A percentile compares a stretch with the other conserved stretches of the same genome.
phyloP scores from a whole-genome alignment of 2,113 vertebrate species.

The Carollia perspicillata region DNA sequence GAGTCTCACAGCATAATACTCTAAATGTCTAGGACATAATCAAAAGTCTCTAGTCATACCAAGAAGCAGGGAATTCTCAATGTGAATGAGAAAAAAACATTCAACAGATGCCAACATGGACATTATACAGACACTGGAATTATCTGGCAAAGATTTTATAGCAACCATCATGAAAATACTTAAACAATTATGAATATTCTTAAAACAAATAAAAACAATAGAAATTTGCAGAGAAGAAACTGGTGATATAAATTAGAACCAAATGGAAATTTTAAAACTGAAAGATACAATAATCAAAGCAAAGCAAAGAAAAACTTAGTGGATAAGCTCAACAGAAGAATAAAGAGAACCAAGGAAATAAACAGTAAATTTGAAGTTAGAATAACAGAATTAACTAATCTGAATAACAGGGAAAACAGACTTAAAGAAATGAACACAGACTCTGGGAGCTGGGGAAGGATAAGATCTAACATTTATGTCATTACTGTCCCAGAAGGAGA shows the following conservation, averaged over 20 bases:
- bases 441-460: background rate
- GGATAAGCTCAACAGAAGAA: background rate
- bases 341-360: background rate
- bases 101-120: background rate
- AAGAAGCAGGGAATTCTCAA: too few species aligned
- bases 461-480: background rate
- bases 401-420: background rate
- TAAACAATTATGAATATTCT: background rate
- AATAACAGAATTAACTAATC: background rate
- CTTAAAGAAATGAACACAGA: background rate
- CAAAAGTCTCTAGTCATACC: too few species aligned
- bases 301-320: background rate
- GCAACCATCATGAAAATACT: background rate
- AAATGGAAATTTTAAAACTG: background rate
- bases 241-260: background rate
- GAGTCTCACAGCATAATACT: too few species aligned
- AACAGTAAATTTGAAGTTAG: background rate
- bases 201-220: background rate
- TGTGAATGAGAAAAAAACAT: background rate
- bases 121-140: background rate
- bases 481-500: background rate
- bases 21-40: too few species aligned
- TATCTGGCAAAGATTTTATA: background rate
- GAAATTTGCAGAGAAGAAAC: background rate
- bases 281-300: background rate